Evolutionary conservation across 2,113 vertebrate genomes (phyloP), one percentile per base, ranked within the genome.

Genomic region (Saguinus midas): DNA sequence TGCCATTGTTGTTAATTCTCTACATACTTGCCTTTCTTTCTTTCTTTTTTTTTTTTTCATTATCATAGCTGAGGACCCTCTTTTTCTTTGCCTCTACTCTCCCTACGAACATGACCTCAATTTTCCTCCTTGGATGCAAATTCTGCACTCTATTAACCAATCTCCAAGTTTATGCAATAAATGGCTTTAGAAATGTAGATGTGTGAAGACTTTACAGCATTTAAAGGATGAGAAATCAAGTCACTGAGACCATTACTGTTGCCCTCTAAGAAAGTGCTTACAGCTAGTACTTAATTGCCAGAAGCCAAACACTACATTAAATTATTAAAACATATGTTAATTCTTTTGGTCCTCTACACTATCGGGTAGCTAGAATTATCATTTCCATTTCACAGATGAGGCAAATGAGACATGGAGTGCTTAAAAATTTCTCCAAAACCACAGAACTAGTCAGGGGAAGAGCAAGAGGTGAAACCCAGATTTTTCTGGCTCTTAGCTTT

Each of bases 1-100:
- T 95, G 92, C 64, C 58, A 84, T 93, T 97, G 68, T 85, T 84
- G 25, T 55, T 70, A 86, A 14, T 73, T 88, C 52, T 73, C 80
- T 43, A 55, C 52, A 61, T 37, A 20, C 27, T 45, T 61, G 29
- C 21, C 32, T 61, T 50, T 52, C 50, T 78, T 87, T 82, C 81
- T 58, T 64, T 61, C 58, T 61, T 29, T 64, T 11, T 61, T 61
- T 58, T 61, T 32, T n/a, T 70, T 75, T 75, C 40, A 75, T 89
- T 72, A 82, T 81, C 94, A 83, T 25, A 94, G 20, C 32, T 35
- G 40, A 94, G 52, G 50, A 27, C 25, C 4, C 10, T 78, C 17
- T 78, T 88, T 94, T 73, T 18, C 50, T 57, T 81, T 55, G 45
- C 5, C 29, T 93, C 25, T 88, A 27, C 9, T 29, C 3, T 82